A percentile compares a stretch with the other conserved stretches of the same genome.
Evolutionary conservation across 2,888 invertebrate genomes (phyloP).

Genomic region (Pristionchus japonicus): DNA sequence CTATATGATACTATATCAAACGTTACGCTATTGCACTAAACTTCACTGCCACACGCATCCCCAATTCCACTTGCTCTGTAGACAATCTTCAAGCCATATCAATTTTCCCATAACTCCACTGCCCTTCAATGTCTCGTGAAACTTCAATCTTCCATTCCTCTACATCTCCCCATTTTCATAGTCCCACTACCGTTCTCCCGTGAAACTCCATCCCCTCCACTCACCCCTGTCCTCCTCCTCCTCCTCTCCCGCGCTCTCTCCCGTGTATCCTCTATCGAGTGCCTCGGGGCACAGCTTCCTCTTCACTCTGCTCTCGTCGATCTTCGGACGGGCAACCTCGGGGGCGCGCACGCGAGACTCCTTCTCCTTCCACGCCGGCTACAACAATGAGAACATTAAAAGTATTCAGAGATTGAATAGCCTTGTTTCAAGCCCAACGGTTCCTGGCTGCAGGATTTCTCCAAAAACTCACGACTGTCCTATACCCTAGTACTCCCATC

Average conservation of each 20-base stretch:
- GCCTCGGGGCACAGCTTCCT: slow-evolving; percentile 44
- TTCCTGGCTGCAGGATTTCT: not conserved
- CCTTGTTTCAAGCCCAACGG: not conserved
- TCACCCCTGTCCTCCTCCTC: slow-evolving; percentile 13
- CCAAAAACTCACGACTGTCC: not conserved
- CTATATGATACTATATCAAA: too few relatives aligned
- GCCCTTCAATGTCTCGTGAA: too few relatives aligned
- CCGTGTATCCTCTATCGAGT: slow-evolving; percentile 37
- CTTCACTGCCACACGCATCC: too few relatives aligned
- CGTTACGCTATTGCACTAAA: too few relatives aligned
- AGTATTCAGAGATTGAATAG: slow-evolving; percentile 33
- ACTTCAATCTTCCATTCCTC: too few relatives aligned
- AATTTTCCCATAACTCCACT: too few relatives aligned
- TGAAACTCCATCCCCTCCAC: not conserved
- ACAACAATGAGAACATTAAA: not conserved
- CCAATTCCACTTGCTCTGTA: too few relatives aligned
- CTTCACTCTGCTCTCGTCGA: slow-evolving; percentile 38
- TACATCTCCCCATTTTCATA: too few relatives aligned
- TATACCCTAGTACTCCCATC: not conserved
- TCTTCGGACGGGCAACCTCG: not conserved
- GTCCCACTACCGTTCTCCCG: too few relatives aligned
- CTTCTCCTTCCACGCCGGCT: not conserved
- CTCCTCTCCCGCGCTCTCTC: slow-evolving; percentile 8
- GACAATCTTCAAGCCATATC: too few relatives aligned
- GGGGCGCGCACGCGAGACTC: not conserved